A percentile compares a stretch with the other conserved stretches of the same genome.
phyloP scores from a whole-genome alignment of 2,797 vertebrate genomes.

The Botia kubotai region DNA sequence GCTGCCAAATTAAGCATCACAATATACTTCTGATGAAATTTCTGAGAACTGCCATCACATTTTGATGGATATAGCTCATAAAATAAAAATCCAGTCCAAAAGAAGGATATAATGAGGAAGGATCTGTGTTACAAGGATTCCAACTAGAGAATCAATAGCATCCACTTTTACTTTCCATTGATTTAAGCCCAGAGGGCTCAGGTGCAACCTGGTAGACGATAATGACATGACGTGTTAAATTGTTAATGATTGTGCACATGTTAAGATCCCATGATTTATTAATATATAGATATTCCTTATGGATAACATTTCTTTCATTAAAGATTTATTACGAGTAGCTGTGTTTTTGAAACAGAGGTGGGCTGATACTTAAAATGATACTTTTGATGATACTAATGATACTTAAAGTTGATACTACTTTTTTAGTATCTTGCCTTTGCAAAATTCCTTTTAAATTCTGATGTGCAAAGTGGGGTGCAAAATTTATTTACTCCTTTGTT shows the following conservation, averaged over 20 bases:
- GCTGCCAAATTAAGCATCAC: constrained; percentile 17
- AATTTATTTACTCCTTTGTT: no score
- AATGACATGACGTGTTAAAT: neutral
- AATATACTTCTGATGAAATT: constrained; percentile 18
- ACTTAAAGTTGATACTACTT: no score
- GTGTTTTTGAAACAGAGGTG: neutral
- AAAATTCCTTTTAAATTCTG: no score
- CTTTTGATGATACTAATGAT: no score
- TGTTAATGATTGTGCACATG: neutral
- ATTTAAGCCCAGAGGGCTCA: constrained; percentile 42
- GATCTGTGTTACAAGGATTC: constrained; percentile 10
- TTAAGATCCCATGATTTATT: neutral
- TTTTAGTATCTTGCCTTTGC: no score
- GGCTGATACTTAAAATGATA: no score
- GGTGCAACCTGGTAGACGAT: constrained; percentile 8
- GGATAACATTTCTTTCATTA: neutral
- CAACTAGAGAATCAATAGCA: constrained; percentile 57
- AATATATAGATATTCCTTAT: neutral
- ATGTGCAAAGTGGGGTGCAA: no score
- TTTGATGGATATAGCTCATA: constrained; percentile 10
- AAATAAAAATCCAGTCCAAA: constrained; percentile 16
- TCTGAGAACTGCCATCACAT: neutral
- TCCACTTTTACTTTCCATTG: constrained; percentile 56
- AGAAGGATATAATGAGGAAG: neutral
- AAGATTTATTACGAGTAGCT: neutral